Conservation (phyloP, 2,888 invertebrate genomes). For the Diadegma fenestrale region DNA sequence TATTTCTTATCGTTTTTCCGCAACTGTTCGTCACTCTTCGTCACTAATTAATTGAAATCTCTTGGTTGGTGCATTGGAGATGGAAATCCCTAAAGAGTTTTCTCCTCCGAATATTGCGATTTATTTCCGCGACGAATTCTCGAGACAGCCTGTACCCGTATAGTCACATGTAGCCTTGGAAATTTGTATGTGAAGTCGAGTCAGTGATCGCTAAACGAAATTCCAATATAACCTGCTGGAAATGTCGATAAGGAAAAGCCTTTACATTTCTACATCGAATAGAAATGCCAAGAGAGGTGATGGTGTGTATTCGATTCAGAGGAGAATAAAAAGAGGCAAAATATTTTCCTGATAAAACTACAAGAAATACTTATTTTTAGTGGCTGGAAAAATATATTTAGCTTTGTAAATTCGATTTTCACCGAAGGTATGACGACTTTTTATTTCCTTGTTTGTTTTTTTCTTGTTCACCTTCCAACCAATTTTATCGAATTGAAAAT, state of each 20-base stretch:
- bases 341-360: slow-evolving; percentile 7
- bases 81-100: background rate
- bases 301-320: background rate
- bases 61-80: background rate
- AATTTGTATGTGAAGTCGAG: background rate
- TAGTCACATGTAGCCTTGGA: background rate
- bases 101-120: background rate
- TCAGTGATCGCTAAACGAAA: slow-evolving; percentile 46
- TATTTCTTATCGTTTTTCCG: background rate
- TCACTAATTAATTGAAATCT: background rate
- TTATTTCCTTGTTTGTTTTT: background rate
- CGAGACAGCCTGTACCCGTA: background rate
- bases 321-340: slow-evolving; percentile 9
- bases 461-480: background rate
- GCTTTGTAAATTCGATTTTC: slow-evolving; percentile 3
- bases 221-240: slow-evolving; percentile 43
- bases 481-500: background rate
- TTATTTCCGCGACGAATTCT: background rate
- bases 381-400: background rate
- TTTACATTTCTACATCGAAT: slow-evolving; percentile 42
- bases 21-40: background rate
- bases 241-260: slow-evolving; percentile 55
- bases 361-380: background rate
- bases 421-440: background rate
- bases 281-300: slow-evolving; percentile 26